Evolutionary conservation across 2,797 vertebrate species (phyloP), one percentile per base, ranked within the genome.

Genomic region (Anguilla marmorata): DNA sequence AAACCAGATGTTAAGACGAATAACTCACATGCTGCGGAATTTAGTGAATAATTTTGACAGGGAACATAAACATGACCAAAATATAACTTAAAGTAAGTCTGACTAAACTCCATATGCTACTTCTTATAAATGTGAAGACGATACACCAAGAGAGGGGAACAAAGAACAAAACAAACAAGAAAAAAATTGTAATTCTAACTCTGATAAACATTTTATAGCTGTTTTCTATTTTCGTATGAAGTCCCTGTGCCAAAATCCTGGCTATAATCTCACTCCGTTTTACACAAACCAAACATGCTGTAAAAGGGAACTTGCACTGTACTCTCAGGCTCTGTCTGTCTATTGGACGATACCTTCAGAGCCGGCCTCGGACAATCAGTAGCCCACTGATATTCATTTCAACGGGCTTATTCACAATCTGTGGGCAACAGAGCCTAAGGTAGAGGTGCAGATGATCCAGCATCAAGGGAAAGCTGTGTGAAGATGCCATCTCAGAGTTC

Each of bases 1-100:
- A 95, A 95, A 94, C 92, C 95, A 96, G 95, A 96, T 96, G 95
- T 95, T 93, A 91, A 93, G 94, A 95, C 94, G 91, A 90, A 94
- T 91, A 87, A 93, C 92, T 94, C 91, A 86, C 93, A 94, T 86
- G 93, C 91, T 91, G 90, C 89, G 89, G 92, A 95, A 95, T 93
- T 93, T 93, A 95, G 91, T 94, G 94, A 96, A 95, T 93, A 95
- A 95, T 94, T 93, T 93, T 94, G 95, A 95, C 94, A 96, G 90
- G 92, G 91, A 92, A 92, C 91, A 92, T 94, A 95, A 96, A 96
- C 93, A 92, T 54, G 91, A 93, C 90, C 93, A 95, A 94, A 93
- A 93, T 92, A 94, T 95, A 94, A 93, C 94, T 92, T 88, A 91
- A 92, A 82, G 92, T 92, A 94, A 94, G 94, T 88, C 93, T 92